Percentiles rank a stretch among this genome's conserved stretches.
Evolutionary conservation across 2,888 invertebrate species (phyloP).

Genomic region (Harmothoe impar): DNA sequence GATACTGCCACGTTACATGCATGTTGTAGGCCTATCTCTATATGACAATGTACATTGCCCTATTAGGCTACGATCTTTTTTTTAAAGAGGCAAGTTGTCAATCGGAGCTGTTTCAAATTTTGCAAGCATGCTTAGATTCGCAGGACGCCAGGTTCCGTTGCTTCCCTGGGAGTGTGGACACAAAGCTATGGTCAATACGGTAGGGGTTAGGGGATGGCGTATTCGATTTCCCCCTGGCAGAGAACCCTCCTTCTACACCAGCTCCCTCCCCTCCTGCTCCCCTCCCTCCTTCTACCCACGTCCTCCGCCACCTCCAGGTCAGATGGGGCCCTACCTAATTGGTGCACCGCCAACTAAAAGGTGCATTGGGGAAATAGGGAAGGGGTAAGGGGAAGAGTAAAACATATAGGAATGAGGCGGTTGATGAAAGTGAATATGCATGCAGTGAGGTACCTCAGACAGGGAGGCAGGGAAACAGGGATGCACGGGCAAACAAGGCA

Average conservation of each 20-base stretch:
- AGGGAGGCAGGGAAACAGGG: too few species aligned
- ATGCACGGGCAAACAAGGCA: too few species aligned
- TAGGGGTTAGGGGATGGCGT: constrained; percentile 15
- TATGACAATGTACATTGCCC: too few species aligned
- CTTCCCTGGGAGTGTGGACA: not conserved
- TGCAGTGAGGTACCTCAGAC: too few species aligned
- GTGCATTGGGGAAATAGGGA: not conserved
- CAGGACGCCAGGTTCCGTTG: not conserved
- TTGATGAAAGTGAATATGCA: too few species aligned
- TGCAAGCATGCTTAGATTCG: too few species aligned
- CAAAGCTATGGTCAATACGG: constrained; percentile 33
- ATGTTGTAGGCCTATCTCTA: too few species aligned
- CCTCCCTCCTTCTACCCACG: not conserved
- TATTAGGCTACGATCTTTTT: too few species aligned
- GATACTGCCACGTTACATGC: too few species aligned
- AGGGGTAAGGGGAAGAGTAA: not conserved
- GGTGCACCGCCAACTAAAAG: not conserved
- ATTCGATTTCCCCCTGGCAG: constrained; percentile 37
- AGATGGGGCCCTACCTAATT: not conserved
- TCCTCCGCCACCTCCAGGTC: not conserved
- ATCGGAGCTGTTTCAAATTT: too few species aligned
- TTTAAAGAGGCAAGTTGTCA: too few species aligned
- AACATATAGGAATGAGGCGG: too few species aligned
- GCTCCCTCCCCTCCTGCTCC: not conserved
- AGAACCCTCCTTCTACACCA: constrained; percentile 19